Evolutionary conservation across 2,113 vertebrate genomes (phyloP), one percentile per base, ranked within the genome.

Genomic region (Tor tambroides): DNA sequence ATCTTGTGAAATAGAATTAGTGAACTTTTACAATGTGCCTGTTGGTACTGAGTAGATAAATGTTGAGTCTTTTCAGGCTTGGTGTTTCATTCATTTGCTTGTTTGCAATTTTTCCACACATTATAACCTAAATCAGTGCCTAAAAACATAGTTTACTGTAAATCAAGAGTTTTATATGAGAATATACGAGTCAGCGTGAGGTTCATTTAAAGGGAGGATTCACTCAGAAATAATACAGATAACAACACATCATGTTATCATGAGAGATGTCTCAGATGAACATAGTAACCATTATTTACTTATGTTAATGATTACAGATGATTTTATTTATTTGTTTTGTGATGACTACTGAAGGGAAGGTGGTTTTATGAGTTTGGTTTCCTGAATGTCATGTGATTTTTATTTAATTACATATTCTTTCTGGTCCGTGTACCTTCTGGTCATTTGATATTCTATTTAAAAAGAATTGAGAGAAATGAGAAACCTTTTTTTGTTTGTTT

Each of bases 11-110:
- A n/a, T n/a, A n/a, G n/a, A n/a, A n/a, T n/a, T n/a, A n/a, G n/a
- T n/a, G n/a, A n/a, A n/a, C 21, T 74, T 74, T 74, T 74, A 75
- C n/a, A 69, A 69, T 32, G 15, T 32, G n/a, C n/a, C n/a, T n/a
- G n/a, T n/a, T n/a, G n/a, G n/a, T n/a, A n/a, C n/a, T n/a, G n/a
- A n/a, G n/a, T n/a, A n/a, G n/a, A n/a, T n/a, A n/a, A n/a, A n/a
- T n/a, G n/a, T n/a, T n/a, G n/a, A n/a, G n/a, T n/a, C n/a, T n/a
- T n/a, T 56, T 56, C 17, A 38, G 12, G 67, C 0, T 2, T 71
- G 0, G 10, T 43, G 43, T 11, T 46, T 46, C 1, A 23, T 11
- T 71, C 5, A 21, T 23, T 71, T 38, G 8, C 30, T 54, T 32
- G 12, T 15, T 76, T 49, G 5, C 2, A 2, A 28, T 9, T 32